phyloP scores from a whole-genome alignment of 2,113 vertebrate genomes.

The Albula glossodonta region DNA sequence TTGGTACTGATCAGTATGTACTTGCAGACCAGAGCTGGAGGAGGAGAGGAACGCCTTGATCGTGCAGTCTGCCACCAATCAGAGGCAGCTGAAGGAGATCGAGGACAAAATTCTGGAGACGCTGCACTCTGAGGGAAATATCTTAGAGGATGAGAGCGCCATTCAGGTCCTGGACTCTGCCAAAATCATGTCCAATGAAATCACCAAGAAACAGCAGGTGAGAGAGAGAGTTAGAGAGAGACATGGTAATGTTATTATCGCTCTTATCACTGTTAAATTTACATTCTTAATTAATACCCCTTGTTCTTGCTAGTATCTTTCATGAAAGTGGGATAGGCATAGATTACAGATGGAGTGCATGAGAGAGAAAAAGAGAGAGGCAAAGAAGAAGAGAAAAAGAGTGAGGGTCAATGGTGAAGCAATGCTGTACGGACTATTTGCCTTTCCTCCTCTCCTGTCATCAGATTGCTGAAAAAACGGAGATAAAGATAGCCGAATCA shows the following conservation, averaged over 20 bases:
- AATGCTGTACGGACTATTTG: neutral
- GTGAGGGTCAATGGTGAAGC: neutral
- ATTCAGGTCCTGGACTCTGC: slow-evolving; percentile 91
- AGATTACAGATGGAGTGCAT: too few relatives aligned
- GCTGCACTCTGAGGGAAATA: slow-evolving; percentile 90
- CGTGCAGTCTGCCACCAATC: slow-evolving; percentile 91
- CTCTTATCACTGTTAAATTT: too few relatives aligned
- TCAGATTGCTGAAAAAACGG: slow-evolving; percentile 91
- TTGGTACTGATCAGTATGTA: too few relatives aligned
- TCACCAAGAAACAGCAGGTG: slow-evolving; percentile 92
- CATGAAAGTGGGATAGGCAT: too few relatives aligned
- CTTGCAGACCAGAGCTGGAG: slow-evolving; percentile 87
- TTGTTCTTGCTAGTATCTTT: too few relatives aligned
- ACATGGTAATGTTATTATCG: neutral
- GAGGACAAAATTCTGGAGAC: slow-evolving; percentile 94
- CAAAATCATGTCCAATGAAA: slow-evolving; percentile 92
- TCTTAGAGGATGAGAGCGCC: slow-evolving; percentile 92
- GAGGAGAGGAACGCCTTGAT: slow-evolving; percentile 93
- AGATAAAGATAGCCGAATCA: slow-evolving; percentile 89
- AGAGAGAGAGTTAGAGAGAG: neutral
- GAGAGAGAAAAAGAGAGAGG: neutral
- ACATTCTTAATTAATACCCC: too few relatives aligned
- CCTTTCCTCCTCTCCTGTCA: slow-evolving; percentile 25
- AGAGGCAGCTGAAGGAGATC: slow-evolving; percentile 90
- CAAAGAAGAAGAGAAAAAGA: too few relatives aligned